Evolutionary conservation across 2,888 invertebrate genomes (phyloP).

Genomic region (Lasius platythorax): DNA sequence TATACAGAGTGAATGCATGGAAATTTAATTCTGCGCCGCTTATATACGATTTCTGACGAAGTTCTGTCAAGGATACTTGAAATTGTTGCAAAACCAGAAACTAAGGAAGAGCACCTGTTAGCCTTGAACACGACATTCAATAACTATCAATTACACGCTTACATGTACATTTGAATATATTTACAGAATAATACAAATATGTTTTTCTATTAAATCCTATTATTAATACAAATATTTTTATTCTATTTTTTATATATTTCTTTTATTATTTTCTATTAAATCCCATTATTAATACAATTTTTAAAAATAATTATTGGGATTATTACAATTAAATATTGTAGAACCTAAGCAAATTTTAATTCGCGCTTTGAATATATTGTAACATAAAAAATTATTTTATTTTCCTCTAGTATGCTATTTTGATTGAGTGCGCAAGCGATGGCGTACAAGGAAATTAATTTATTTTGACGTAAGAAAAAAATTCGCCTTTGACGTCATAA

Average conservation of each 20-base stretch:
- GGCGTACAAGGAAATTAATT: too few relatives aligned
- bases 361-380: too few relatives aligned
- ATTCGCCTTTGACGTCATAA: background rate
- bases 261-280: background rate
- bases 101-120: constrained; percentile 9
- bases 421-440: too few relatives aligned
- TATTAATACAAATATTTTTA: background rate
- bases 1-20: background rate
- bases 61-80: background rate
- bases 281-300: background rate
- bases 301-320: background rate
- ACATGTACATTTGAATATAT: background rate
- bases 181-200: background rate
- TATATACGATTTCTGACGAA: background rate
- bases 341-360: background rate
- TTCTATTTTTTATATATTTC: too few relatives aligned
- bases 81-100: background rate
- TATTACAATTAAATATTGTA: background rate
- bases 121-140: constrained; percentile 37
- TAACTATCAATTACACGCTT: constrained; percentile 16
- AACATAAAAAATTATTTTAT: too few relatives aligned
- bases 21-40: background rate
- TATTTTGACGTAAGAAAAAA: background rate
- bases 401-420: too few relatives aligned
- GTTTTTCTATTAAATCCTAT: background rate